These are phyloP conservation scores for Melanotus villosus DNA, from an alignment of 2,888 invertebrate species.

Conservation along the genomic window DNA sequence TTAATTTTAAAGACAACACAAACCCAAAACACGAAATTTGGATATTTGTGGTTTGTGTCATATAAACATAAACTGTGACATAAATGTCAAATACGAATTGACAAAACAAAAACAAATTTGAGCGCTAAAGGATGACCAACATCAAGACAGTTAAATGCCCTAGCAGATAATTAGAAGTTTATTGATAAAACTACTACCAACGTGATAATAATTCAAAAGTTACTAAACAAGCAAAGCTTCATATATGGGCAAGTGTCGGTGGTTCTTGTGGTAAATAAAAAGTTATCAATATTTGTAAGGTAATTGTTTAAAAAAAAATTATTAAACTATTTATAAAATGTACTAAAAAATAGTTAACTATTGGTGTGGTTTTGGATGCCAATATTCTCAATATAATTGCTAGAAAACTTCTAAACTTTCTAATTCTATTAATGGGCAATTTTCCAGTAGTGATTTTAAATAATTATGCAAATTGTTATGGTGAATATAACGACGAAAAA, in stretches of 20 bases:
- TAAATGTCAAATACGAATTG: slow-evolving; percentile 4
- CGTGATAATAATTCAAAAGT: slow-evolving; percentile 2
- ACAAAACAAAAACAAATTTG: slow-evolving; percentile 35
- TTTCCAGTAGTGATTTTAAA: slow-evolving; percentile 14
- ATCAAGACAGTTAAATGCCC: not conserved
- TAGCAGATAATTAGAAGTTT: not conserved
- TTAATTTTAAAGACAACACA: too few species aligned
- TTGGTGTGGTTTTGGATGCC: too few species aligned
- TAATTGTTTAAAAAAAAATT: not conserved
- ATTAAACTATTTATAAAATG: too few species aligned
- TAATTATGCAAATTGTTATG: slow-evolving; percentile 12
- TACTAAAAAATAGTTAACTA: too few species aligned
- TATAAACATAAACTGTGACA: too few species aligned
- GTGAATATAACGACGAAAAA: slow-evolving; percentile 1
- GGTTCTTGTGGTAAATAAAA: slow-evolving; percentile 15
- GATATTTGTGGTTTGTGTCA: too few species aligned
- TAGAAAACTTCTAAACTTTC: slow-evolving; percentile 5
- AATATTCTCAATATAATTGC: not conserved
- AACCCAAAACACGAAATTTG: too few species aligned
- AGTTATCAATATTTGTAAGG: slow-evolving; percentile 12
- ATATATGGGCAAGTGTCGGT: slow-evolving; percentile 39
- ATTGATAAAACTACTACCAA: not conserved
- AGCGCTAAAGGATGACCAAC: slow-evolving; percentile 12
- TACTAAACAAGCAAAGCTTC: slow-evolving; percentile 32
- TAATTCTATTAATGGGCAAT: slow-evolving; percentile 7